Conservation (phyloP, 2,888 invertebrate genomes). For the Caenorhabditis japonica region DNA sequence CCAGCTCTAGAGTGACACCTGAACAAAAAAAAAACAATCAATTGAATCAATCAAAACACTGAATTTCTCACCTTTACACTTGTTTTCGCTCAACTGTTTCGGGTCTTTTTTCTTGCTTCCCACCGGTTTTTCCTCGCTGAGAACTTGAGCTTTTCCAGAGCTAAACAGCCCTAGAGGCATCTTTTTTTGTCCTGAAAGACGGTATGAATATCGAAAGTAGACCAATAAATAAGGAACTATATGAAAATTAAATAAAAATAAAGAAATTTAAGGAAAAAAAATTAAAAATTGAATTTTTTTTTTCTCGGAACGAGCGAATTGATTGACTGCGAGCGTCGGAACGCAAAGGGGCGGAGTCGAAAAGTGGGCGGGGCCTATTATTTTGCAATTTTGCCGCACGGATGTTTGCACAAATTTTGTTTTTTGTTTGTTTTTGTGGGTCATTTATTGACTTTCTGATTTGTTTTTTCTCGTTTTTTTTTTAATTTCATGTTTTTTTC, state of each 20-base stretch:
- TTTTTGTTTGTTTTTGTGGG: conserved; percentile 2
- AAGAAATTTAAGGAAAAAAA: neutral
- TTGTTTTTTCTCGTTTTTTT: neutral
- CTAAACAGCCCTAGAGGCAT: conserved; percentile 71
- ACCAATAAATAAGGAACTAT: no score
- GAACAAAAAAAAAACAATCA: conserved; percentile 5
- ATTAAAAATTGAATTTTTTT: no score
- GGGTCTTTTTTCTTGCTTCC: conserved; percentile 51
- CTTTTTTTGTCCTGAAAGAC: conserved; percentile 1
- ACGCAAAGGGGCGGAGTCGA: conserved; percentile 21
- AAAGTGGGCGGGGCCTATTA: conserved; percentile 3
- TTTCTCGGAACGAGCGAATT: conserved; percentile 26
- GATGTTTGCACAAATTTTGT: conserved; percentile 13
- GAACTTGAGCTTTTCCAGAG: conserved; percentile 58
- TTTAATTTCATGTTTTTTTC: neutral
- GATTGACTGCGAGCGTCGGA: conserved; percentile 28
- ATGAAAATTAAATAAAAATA: neutral
- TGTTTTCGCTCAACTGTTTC: conserved; percentile 62
- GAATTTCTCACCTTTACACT: conserved; percentile 64
- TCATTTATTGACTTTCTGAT: neutral
- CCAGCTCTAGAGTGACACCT: conserved; percentile 44
- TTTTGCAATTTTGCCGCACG: conserved; percentile 16
- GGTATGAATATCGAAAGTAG: no score
- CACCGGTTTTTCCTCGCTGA: conserved; percentile 43
- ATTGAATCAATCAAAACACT: conserved; percentile 1